phyloP scores from a whole-genome alignment of 2,888 invertebrate genomes.

The Formica aserva region DNA sequence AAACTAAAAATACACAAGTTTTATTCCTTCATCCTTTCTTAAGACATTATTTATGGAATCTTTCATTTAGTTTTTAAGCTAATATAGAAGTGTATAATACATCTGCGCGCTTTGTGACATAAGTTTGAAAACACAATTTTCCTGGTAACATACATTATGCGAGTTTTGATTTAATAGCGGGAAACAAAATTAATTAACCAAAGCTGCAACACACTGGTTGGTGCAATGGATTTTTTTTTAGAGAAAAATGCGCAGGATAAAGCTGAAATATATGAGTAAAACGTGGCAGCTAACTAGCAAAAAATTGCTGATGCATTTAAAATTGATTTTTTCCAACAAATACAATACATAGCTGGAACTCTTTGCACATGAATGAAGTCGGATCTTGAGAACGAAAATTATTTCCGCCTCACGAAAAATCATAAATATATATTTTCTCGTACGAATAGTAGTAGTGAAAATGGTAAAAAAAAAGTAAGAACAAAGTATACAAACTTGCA shows the following conservation, averaged over 20 bases:
- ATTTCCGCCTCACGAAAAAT: conserved; percentile 9
- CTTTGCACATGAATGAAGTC: conserved; percentile 46
- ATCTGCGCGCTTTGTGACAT: not conserved
- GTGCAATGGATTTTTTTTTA: conserved; percentile 32
- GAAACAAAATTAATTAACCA: conserved; percentile 38
- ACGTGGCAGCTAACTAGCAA: conserved; percentile 60
- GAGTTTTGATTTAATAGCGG: not conserved
- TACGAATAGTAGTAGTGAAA: conserved; percentile 29
- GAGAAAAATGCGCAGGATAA: conserved; percentile 37
- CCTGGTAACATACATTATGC: not conserved
- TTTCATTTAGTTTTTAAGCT: conserved; percentile 12
- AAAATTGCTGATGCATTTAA: conserved; percentile 69
- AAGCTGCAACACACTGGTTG: conserved; percentile 37
- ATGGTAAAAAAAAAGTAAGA: conserved; percentile 3
- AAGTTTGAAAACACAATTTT: not conserved
- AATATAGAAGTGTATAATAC: not conserved
- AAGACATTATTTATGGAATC: not conserved
- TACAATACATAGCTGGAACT: conserved; percentile 52
- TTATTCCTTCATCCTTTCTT: not conserved
- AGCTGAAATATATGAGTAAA: conserved; percentile 60
- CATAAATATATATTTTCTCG: conserved; percentile 40
- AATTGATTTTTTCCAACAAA: conserved; percentile 51
- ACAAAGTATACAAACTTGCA: conserved; percentile 9
- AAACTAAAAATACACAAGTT: conserved; percentile 20
- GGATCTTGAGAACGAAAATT: conserved; percentile 33